Evolutionary conservation across 2,888 invertebrate genomes (phyloP).

Genomic region (Sphaerophoria taeniata): DNA sequence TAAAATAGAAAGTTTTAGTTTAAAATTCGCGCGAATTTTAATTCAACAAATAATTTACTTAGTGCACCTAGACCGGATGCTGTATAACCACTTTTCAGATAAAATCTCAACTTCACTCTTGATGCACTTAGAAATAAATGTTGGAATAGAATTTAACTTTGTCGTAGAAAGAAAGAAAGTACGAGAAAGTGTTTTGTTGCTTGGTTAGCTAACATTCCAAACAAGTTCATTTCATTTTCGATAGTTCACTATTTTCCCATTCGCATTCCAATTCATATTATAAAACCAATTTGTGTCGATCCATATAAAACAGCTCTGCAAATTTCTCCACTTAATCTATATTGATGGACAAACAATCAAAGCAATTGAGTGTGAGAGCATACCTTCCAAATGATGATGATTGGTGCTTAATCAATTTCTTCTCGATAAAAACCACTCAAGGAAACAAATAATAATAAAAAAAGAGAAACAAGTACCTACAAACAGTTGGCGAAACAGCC

Average conservation of each 20-base stretch:
- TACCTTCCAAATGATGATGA: constrained; percentile 37
- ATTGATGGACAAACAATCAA: constrained; percentile 57
- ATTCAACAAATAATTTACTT: no score
- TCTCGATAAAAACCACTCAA: constrained; percentile 43
- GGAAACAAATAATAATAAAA: constrained; percentile 11
- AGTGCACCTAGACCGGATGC: no score
- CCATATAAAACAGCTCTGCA: not conserved
- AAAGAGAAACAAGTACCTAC: not conserved
- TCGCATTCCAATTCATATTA: constrained; percentile 6
- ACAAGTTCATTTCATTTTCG: not conserved
- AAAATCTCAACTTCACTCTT: no score
- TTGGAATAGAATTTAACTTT: no score
- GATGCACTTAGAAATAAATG: no score
- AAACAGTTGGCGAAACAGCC: constrained; percentile 1
- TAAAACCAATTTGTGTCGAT: not conserved
- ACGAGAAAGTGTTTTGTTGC: no score
- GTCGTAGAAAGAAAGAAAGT: no score
- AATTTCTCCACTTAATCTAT: constrained; percentile 51
- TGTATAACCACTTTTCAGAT: no score
- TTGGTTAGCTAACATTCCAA: no score
- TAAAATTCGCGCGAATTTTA: no score
- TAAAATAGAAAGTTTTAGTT: no score
- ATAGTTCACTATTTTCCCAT: not conserved
- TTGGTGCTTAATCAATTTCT: constrained; percentile 58
- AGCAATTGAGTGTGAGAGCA: constrained; percentile 57